phyloP scores from a whole-genome alignment of 2,113 vertebrate genomes.

The Triplophysa tibetana region DNA sequence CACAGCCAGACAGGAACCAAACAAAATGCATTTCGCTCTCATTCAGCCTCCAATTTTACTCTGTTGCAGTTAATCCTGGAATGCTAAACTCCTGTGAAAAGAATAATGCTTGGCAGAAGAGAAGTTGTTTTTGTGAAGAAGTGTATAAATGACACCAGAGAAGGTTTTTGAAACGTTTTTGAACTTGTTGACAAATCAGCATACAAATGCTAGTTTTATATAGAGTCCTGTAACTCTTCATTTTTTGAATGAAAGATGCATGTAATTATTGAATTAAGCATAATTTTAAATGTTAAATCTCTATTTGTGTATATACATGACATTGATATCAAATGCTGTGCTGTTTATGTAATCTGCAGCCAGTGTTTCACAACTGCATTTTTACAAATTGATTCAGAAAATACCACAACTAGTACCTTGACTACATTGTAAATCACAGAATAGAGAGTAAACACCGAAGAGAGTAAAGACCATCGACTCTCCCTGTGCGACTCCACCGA shows the following conservation, averaged over 20 bases:
- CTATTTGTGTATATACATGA: no score
- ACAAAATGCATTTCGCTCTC: slow-evolving; percentile 47
- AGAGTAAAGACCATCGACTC: no score
- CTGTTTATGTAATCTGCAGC: no score
- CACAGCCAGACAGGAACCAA: slow-evolving; percentile 48
- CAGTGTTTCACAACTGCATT: no score
- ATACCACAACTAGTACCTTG: no score
- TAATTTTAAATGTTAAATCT: no score
- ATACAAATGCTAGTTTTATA: neutral
- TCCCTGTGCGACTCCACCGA: no score
- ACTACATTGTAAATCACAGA: no score
- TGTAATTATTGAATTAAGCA: no score
- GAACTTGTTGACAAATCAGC: neutral
- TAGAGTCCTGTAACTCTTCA: neutral
- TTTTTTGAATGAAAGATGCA: neutral
- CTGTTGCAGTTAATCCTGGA: slow-evolving; percentile 18
- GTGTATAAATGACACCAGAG: neutral
- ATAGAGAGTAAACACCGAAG: no score
- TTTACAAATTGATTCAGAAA: no score
- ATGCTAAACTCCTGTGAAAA: slow-evolving; percentile 24
- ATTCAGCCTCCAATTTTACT: slow-evolving; percentile 19
- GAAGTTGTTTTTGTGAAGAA: neutral
- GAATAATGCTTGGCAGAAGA: neutral
- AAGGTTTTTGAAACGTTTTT: neutral
- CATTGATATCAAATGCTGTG: no score